Evolutionary conservation across 2,797 vertebrate species (phyloP), one percentile per base, ranked within the genome.

Genomic region (Amblyraja radiata): DNA sequence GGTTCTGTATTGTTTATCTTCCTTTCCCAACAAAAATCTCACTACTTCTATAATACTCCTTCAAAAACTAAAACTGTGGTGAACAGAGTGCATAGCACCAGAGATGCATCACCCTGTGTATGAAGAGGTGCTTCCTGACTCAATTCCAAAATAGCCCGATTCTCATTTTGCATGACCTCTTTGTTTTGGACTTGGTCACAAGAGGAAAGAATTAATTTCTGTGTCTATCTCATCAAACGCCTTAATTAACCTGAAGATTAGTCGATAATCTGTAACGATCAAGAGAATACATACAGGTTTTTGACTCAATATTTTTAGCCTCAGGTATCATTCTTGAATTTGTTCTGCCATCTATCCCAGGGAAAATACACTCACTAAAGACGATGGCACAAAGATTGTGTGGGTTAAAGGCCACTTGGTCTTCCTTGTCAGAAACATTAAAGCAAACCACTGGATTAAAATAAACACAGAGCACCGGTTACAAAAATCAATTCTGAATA

Each of bases 301-400:
- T 71, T 21, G 14, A 86, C 5, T 14, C 1, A 13, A 86, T 11
- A 13, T 14, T 63, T 86, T 65, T 8, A 86, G 58, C 83, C 83
- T 23, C 83, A 6, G 11, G 58, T 63, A 63, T 16, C 13, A 86
- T 63, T 63, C 58, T n/a, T 78, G 77, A 32, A 78, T 78, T 32
- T 32, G n/a, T 28, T 14, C 9, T 58, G 36, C 16, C 0, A 25
- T 10, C 21, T 23, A 9, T 23, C 54, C 7, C 80, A 58, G 54
- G 46, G 80, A 0, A 46, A 28, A 58, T 63, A 65, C 1, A 86
- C n/a, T 13, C 58, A 25, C 0, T n/a, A n/a, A 7, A 63, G 0
- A 6, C 0, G n/a, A 9, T 0, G 6, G 9, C 28, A 14, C n/a
- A 7, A 65, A 18, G n/a, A 1, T 1, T 36, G 14, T 18, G n/a